A percentile compares a stretch with the other conserved stretches of the same genome.
These are phyloP conservation scores for Paramuricea clavata DNA, from an alignment of 92 coral and sea anemone genomes.

Conservation along the genomic window DNA sequence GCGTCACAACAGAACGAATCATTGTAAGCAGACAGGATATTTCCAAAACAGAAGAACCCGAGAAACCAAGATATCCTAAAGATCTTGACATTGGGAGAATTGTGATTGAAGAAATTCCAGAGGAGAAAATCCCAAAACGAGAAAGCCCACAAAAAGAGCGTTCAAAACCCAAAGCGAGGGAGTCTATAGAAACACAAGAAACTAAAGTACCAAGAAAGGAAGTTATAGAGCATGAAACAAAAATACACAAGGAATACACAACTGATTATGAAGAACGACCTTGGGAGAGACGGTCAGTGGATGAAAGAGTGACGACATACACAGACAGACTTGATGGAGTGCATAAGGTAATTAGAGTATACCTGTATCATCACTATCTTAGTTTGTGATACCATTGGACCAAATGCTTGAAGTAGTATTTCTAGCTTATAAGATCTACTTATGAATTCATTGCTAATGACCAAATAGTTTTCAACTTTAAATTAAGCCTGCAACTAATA, in stretches of 20 bases:
- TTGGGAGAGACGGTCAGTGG: constrained; percentile 23
- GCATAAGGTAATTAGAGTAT: background rate
- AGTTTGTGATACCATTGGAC: too few relatives aligned
- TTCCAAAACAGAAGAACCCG: background rate
- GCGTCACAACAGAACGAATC: constrained; percentile 4
- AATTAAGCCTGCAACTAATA: too few relatives aligned
- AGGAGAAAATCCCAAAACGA: constrained; percentile 15
- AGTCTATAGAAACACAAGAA: background rate
- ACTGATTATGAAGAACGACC: constrained; percentile 22
- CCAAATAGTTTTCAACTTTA: too few relatives aligned
- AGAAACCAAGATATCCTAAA: background rate
- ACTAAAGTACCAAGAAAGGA: constrained; percentile 5
- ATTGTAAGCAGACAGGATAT: constrained; percentile 1
- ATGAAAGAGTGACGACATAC: constrained; percentile 17
- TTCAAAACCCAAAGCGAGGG: background rate
- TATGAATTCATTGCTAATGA: too few relatives aligned
- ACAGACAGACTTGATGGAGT: background rate
- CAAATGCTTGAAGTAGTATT: too few relatives aligned
- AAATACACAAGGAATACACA: background rate
- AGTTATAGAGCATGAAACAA: constrained; percentile 4
- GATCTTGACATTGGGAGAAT: constrained; percentile 33
- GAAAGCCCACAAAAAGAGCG: background rate
- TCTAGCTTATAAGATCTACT: too few relatives aligned
- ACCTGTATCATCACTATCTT: too few relatives aligned
- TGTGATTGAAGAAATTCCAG: constrained; percentile 52